phyloP scores from a whole-genome alignment of 2,888 invertebrate species.

The Eupithecia exiguata region DNA sequence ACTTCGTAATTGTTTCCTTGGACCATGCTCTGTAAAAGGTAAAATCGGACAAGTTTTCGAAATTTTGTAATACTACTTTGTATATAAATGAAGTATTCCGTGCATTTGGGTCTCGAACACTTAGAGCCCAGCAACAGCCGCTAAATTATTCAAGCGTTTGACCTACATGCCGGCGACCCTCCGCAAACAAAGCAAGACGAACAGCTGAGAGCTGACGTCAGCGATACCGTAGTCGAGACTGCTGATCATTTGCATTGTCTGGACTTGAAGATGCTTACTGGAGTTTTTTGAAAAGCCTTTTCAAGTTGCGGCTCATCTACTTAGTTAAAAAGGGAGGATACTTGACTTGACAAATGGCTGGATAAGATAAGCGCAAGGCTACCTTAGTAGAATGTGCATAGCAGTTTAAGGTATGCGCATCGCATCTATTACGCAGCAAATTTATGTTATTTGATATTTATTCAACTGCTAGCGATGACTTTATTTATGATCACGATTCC shows the following conservation, averaged over 20 bases:
- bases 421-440: not conserved
- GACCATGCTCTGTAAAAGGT: not conserved
- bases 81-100: not conserved
- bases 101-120: not conserved
- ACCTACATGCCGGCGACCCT: constrained; percentile 42
- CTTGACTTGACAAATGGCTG: not conserved
- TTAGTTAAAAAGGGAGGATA: not conserved
- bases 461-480: not conserved
- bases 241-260: constrained; percentile 27
- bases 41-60: not conserved
- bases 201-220: constrained; percentile 48
- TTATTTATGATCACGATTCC: not conserved
- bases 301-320: not conserved
- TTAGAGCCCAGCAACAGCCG: constrained; percentile 27
- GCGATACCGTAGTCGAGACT: constrained; percentile 27
- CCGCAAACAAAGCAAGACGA: constrained; percentile 41
- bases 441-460: not conserved
- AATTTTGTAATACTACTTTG: not conserved
- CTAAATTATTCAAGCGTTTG: constrained; percentile 38
- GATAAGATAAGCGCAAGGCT: not conserved
- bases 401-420: not conserved
- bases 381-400: not conserved
- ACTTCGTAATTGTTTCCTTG: no score
- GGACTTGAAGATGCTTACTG: constrained; percentile 1
- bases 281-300: not conserved